Percentiles rank a stretch among this genome's conserved stretches.
These are phyloP conservation scores for Amphipyra berbera DNA, from an alignment of 2,888 invertebrate genomes.

Conservation along the genomic window DNA sequence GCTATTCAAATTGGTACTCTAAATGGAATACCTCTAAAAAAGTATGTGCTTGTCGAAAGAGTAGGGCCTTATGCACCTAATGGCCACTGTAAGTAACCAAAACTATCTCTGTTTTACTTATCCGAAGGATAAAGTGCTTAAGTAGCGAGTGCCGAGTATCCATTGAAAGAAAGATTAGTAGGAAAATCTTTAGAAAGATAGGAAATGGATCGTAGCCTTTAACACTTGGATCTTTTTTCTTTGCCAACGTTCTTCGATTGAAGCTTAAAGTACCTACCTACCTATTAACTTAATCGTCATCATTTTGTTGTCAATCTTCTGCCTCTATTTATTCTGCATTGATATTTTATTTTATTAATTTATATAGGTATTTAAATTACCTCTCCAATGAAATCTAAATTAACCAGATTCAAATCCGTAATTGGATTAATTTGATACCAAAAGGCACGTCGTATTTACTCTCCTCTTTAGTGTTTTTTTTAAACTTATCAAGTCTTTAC, in stretches of 20 bases:
- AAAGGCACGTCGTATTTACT: no score
- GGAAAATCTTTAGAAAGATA: slow-evolving; percentile 23
- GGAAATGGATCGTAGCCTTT: slow-evolving; percentile 17
- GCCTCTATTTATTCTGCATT: no score
- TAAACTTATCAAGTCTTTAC: no score
- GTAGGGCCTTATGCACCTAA: slow-evolving; percentile 2
- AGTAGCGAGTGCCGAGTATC: neutral
- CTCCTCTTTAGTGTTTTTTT: no score
- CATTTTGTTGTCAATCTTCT: no score
- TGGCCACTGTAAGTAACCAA: neutral
- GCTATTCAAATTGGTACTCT: no score
- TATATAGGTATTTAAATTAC: no score
- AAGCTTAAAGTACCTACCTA: neutral
- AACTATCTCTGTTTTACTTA: slow-evolving; percentile 12
- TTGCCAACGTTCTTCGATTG: slow-evolving; percentile 13
- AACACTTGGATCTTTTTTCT: slow-evolving; percentile 17
- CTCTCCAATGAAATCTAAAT: no score
- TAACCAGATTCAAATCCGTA: no score
- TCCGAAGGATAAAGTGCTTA: slow-evolving; percentile 18
- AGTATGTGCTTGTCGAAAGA: neutral
- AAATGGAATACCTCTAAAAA: no score
- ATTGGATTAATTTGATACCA: no score
- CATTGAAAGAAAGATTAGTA: slow-evolving; percentile 30
- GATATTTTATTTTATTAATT: no score
- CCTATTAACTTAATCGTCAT: neutral